These are phyloP conservation scores for Mystacornis crossleyi DNA, from an alignment of 2,113 vertebrate species.

Conservation along the genomic window DNA sequence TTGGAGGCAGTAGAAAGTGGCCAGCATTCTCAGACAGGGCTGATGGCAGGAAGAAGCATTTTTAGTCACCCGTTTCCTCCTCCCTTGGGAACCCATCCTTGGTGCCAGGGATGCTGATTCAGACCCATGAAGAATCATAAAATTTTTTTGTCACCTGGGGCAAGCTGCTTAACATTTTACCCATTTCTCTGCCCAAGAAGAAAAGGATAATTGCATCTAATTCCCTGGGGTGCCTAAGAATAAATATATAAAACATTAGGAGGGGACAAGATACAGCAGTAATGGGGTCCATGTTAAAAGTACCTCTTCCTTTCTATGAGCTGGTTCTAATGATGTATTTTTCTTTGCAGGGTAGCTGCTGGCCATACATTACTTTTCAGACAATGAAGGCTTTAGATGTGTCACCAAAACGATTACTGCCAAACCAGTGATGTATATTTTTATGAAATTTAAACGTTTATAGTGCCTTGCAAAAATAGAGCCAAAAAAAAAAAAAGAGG, in stretches of 20 bases:
- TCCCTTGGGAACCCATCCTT: neutral
- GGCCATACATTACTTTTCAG: constrained; percentile 8
- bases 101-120: neutral
- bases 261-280: neutral
- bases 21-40: neutral
- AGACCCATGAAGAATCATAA: neutral
- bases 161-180: neutral
- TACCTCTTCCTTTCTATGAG: neutral
- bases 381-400: neutral
- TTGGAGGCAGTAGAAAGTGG: neutral
- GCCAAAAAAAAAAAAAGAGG: neutral
- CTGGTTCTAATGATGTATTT: constrained; percentile 1
- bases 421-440: neutral
- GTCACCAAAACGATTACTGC: neutral
- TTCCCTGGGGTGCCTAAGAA: constrained; percentile 3
- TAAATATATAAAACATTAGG: constrained; percentile 21
- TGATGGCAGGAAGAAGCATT: neutral
- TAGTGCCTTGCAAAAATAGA: neutral
- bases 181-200: neutral
- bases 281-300: neutral
- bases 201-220: neutral
- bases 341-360: neutral
- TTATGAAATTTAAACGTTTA: constrained; percentile 47
- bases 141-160: constrained; percentile 1
- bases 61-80: neutral